Evolutionary conservation across 2,888 invertebrate species (phyloP).

Genomic region (Polyommatus icarus): DNA sequence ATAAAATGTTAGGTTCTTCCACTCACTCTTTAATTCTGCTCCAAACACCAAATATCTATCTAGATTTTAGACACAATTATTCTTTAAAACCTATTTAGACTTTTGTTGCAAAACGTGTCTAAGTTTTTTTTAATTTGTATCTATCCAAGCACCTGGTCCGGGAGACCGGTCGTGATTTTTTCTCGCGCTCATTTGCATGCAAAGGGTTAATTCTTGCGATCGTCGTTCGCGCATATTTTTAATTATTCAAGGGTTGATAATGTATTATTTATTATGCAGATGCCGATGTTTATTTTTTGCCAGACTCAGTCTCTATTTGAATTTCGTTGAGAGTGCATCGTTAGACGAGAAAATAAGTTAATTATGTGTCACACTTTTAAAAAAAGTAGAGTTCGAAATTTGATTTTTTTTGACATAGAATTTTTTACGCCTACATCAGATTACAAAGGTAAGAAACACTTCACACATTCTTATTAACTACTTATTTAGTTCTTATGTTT

Average conservation of each 20-base stretch:
- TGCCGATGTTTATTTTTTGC: slow-evolving; percentile 58
- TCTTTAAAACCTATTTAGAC: neutral
- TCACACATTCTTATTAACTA: too few relatives aligned
- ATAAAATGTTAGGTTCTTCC: too few relatives aligned
- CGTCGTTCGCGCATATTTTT: slow-evolving; percentile 79
- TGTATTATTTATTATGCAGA: slow-evolving; percentile 66
- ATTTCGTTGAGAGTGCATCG: slow-evolving; percentile 60
- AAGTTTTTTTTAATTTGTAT: slow-evolving; percentile 46
- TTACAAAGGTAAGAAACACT: neutral
- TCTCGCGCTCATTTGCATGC: slow-evolving; percentile 70
- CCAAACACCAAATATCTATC: too few relatives aligned
- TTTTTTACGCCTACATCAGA: neutral
- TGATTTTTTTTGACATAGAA: neutral
- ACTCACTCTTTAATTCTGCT: too few relatives aligned
- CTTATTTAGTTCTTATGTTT: too few relatives aligned
- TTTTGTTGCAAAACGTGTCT: neutral
- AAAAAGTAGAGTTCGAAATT: slow-evolving; percentile 2
- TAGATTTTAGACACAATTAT: too few relatives aligned
- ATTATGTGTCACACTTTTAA: neutral
- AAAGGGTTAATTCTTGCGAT: slow-evolving; percentile 77
- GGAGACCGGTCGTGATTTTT: slow-evolving; percentile 66
- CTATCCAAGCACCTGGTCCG: slow-evolving; percentile 68
- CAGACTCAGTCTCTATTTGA: slow-evolving; percentile 63
- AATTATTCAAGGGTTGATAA: slow-evolving; percentile 78
- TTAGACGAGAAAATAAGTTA: slow-evolving; percentile 36